A percentile compares a stretch with the other conserved stretches of the same genome.
Conservation (phyloP, 2,888 invertebrate genomes). For the Gortyna flavago region DNA sequence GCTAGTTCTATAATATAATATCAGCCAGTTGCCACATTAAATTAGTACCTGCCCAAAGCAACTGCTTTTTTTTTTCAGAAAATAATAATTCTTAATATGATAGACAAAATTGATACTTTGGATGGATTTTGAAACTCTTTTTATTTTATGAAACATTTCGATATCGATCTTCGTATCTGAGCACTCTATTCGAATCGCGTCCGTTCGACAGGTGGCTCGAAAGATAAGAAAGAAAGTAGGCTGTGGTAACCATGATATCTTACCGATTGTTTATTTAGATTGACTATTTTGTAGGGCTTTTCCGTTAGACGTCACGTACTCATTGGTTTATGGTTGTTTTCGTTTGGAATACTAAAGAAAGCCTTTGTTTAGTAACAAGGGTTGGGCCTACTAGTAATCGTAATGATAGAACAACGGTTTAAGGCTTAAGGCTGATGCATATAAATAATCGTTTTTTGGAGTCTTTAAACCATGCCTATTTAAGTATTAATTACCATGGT, state of each 20-base stretch:
- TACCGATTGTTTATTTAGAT: slow-evolving; percentile 75
- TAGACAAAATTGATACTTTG: background rate
- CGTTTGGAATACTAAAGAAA: slow-evolving; percentile 36
- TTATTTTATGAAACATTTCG: slow-evolving; percentile 53
- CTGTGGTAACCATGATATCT: slow-evolving; percentile 66
- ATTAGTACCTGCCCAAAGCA: background rate
- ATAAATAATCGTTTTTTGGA: background rate
- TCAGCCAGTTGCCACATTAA: background rate
- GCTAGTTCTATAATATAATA: too few relatives aligned
- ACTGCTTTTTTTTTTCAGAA: too few relatives aligned
- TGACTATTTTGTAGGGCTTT: slow-evolving; percentile 64
- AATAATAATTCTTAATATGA: background rate
- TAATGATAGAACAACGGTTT: background rate
- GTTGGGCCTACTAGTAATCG: background rate
- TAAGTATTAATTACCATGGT: too few relatives aligned
- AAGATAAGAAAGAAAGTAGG: slow-evolving; percentile 73
- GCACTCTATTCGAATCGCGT: slow-evolving; percentile 64
- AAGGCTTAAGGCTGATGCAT: background rate
- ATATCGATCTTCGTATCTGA: slow-evolving; percentile 65
- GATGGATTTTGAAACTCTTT: slow-evolving; percentile 35
- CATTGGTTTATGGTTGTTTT: slow-evolving; percentile 56
- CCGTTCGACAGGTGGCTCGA: slow-evolving; percentile 71
- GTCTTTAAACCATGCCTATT: too few relatives aligned
- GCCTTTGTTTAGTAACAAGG: slow-evolving; percentile 10
- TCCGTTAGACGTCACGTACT: slow-evolving; percentile 55